phyloP scores from a whole-genome alignment of 2,888 invertebrate genomes.

The Orchesellides sinensis region DNA sequence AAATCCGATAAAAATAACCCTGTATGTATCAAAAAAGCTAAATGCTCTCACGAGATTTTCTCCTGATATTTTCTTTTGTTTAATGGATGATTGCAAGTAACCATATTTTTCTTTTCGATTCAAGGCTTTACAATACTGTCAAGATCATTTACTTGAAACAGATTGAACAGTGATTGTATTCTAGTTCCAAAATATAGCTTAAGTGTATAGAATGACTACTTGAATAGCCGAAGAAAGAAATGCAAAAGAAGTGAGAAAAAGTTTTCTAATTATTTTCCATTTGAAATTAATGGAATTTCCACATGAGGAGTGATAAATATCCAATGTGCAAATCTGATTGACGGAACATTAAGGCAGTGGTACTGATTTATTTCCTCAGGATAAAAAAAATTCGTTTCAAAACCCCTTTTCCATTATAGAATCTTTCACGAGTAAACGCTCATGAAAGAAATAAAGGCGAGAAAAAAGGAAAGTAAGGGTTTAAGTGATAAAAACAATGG shows the following conservation, averaged over 20 bases:
- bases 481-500: constrained; percentile 29
- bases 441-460: background rate
- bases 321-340: constrained; percentile 75
- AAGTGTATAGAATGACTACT: too few species aligned
- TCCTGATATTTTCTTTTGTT: constrained; percentile 48
- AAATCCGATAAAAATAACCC: too few species aligned
- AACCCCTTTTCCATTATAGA: background rate
- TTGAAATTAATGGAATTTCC: constrained; percentile 75
- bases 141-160: constrained; percentile 52
- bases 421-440: background rate
- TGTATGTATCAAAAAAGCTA: too few species aligned
- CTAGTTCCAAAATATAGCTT: too few species aligned
- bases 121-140: constrained; percentile 38
- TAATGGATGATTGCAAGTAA: constrained; percentile 73
- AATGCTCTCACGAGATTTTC: constrained; percentile 13
- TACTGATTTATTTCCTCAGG: constrained; percentile 52
- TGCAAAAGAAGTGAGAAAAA: constrained; percentile 65
- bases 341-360: constrained; percentile 73
- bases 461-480: constrained; percentile 18
- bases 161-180: constrained; percentile 61
- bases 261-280: constrained; percentile 75
- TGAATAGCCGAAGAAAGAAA: constrained; percentile 1
- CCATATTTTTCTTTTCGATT: constrained; percentile 52
- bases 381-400: background rate
- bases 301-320: constrained; percentile 75